Base-by-base conservation (phyloP, 2,113 vertebrate species). In the Oryzias melastigma region DNA sequence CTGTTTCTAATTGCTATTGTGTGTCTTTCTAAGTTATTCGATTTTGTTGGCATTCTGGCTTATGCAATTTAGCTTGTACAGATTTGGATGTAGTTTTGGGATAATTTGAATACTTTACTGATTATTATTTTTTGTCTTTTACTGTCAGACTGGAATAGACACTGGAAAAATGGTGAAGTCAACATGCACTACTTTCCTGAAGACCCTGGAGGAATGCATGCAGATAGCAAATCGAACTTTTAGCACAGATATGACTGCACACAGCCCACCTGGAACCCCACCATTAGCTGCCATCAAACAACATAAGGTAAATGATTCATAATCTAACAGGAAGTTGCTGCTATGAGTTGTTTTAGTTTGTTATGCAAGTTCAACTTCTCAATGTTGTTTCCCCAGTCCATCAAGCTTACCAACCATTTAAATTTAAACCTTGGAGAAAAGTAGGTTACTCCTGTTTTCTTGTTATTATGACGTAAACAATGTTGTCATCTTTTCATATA, bases 171-270 rank as follows among this genome's bases (percentile, higher is more conserved):
- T 97, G 82, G 91, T 99, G 79, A 97, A 94, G 82, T 95, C 96
- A 14, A 98, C 96, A 13, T 99, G 97, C 82, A 93, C 93, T 46
- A 98, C 97, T 40, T 99, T 99, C 65, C 90, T 98, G 73, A 97
- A 94, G 88, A 99, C 97, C 18, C 90, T 99, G 75, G 96, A 99
- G 78, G 97, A 98, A 79, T 99, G 97, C 86, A 99, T 99, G 97
- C 94, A 96, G 89, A 96, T 99, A 58, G 96, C 97, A 76, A 95
- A 94, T 55, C 89, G 84, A 56, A 93, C 95, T 63, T 98, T 99
- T 71, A 92, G 85, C 57, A 87, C 95, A 1, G 94, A 96, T 24
- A 81, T 94, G 42, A 3, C 93, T 46, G 89, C 87, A 35, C 92
- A 77, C n/a, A 95, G 90, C 27, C 93, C 95, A 0, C 94, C 94